Evolutionary conservation across 2,888 invertebrate species (phyloP).

Genomic region (Hoplodrina ambigua): DNA sequence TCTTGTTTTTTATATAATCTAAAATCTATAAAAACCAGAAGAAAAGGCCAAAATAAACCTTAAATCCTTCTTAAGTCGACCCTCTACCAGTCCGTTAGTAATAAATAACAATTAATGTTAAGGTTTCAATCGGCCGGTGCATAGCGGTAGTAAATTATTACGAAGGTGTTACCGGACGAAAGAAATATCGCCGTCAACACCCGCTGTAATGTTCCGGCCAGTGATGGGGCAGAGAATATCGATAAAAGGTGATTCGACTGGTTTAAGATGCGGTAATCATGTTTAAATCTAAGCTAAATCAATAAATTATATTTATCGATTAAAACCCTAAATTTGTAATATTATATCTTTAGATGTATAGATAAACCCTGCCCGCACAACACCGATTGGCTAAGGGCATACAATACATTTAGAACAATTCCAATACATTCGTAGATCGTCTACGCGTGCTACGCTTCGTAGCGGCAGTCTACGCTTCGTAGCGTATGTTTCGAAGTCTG

Average conservation of each 20-base stretch:
- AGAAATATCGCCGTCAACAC: constrained; percentile 86
- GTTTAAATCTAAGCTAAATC: constrained; percentile 8
- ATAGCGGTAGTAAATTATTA: constrained; percentile 74
- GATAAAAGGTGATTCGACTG: constrained; percentile 43
- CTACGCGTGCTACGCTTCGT: constrained; percentile 32
- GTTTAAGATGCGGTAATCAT: constrained; percentile 22
- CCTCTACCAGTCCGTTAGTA: constrained; percentile 33
- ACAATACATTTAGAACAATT: too few species aligned
- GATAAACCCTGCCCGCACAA: neutral
- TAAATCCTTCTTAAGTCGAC: constrained; percentile 20
- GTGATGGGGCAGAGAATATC: constrained; percentile 63
- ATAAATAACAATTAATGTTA: constrained; percentile 84
- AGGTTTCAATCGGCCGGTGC: constrained; percentile 80
- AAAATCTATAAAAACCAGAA: neutral
- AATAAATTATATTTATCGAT: neutral
- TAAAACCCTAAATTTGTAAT: neutral
- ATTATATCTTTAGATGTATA: too few species aligned
- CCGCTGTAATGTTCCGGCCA: constrained; percentile 72
- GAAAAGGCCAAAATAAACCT: neutral
- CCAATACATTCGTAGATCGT: constrained; percentile 1
- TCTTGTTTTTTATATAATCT: neutral
- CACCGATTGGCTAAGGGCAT: neutral
- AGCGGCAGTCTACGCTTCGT: constrained; percentile 27
- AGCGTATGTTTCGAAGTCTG: neutral
- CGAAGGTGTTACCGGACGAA: constrained; percentile 77